Evolutionary conservation across 2,888 invertebrate species (phyloP).

Genomic region (Hybos culiciformis): DNA sequence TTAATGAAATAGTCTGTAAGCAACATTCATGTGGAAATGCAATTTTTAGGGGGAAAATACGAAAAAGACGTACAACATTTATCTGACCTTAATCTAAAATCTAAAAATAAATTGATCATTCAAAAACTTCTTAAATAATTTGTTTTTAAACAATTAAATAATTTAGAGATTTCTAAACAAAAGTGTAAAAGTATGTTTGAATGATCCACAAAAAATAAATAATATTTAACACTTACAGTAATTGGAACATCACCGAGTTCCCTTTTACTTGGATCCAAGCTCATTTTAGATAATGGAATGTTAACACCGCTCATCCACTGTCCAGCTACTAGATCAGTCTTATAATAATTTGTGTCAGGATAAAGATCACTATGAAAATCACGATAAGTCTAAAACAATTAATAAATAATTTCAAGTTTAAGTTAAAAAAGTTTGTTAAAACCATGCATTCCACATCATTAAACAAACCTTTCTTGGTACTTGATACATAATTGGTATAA

Average conservation of each 20-base stretch:
- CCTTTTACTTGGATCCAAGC: slow-evolving; percentile 65
- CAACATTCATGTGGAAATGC: no score
- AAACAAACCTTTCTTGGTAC: slow-evolving; percentile 69
- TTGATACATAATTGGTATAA: slow-evolving; percentile 89
- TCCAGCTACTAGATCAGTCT: slow-evolving; percentile 62
- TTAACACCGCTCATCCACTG: slow-evolving; percentile 74
- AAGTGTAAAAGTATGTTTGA: neutral
- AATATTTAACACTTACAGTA: slow-evolving; percentile 38
- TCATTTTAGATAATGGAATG: slow-evolving; percentile 64
- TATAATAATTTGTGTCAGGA: slow-evolving; percentile 74
- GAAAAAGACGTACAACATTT: no score
- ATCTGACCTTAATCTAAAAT: no score
- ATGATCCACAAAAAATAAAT: neutral
- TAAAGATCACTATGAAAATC: slow-evolving; percentile 91
- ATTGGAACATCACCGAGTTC: slow-evolving; percentile 47
- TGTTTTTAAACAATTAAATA: no score
- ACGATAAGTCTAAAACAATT: slow-evolving; percentile 68
- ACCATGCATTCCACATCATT: neutral
- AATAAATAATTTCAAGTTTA: no score
- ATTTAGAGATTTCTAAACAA: slow-evolving; percentile 1
- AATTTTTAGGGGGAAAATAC: no score
- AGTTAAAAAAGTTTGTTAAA: neutral
- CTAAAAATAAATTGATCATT: no score
- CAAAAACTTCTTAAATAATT: no score
- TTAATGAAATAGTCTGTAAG: no score